Percentiles rank a stretch among this genome's conserved stretches.
These are phyloP conservation scores for Spea bombifrons DNA, from an alignment of 2,113 vertebrate species.

Conservation along the genomic window DNA sequence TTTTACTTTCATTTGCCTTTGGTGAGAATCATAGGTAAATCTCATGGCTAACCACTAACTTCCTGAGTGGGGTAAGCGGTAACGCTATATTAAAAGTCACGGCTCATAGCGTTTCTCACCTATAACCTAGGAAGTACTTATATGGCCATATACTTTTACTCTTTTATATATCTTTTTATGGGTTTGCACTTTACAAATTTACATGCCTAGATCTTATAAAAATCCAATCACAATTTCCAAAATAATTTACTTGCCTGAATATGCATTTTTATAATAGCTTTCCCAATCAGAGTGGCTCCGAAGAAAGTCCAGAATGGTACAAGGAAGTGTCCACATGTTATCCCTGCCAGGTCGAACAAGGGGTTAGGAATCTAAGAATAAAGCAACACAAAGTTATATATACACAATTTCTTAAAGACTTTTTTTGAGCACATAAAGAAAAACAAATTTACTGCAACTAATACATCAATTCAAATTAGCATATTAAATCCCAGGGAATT, in stretches of 20 bases:
- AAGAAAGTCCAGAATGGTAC: slow-evolving; percentile 98
- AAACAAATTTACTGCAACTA: too few relatives aligned
- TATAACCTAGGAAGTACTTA: neutral
- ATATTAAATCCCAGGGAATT: too few relatives aligned
- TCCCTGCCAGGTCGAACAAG: slow-evolving; percentile 93
- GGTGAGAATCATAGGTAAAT: slow-evolving; percentile 52
- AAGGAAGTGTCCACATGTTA: slow-evolving; percentile 83
- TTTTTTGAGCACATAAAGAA: too few relatives aligned
- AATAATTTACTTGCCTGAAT: slow-evolving; percentile 78
- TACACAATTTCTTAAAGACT: too few relatives aligned
- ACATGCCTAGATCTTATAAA: too few relatives aligned
- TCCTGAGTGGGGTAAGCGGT: slow-evolving; percentile 54
- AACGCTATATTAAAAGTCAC: slow-evolving; percentile 33
- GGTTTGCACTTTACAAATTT: neutral
- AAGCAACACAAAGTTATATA: slow-evolving; percentile 1
- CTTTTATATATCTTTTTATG: neutral
- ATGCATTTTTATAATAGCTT: slow-evolving; percentile 98
- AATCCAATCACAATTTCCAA: neutral
- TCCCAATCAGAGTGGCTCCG: slow-evolving; percentile 92
- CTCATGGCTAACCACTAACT: slow-evolving; percentile 61
- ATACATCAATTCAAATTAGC: too few relatives aligned
- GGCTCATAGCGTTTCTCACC: neutral
- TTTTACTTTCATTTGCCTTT: slow-evolving; percentile 47
- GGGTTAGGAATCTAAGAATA: slow-evolving; percentile 80
- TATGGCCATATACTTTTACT: neutral